These are phyloP conservation scores for Chrysopilus asiliformis DNA, from an alignment of 2,888 invertebrate species.

Conservation along the genomic window DNA sequence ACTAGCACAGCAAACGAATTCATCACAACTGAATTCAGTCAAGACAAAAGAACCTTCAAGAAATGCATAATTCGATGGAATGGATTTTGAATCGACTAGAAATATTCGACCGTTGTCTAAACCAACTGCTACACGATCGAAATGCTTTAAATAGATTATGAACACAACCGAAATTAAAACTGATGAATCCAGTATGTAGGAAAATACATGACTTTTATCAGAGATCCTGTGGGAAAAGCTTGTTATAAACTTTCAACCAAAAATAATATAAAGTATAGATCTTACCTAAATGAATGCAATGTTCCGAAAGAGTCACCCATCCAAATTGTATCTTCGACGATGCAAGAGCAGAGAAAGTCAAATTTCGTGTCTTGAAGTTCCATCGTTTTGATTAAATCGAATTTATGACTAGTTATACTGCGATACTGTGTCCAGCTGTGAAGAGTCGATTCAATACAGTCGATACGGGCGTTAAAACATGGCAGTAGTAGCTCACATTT, in stretches of 20 bases:
- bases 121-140: conserved; percentile 69
- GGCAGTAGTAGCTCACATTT: conserved; percentile 62
- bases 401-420: conserved; percentile 24
- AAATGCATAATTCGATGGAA: conserved; percentile 45
- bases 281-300: conserved; percentile 66
- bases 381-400: too few relatives aligned
- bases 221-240: too few relatives aligned
- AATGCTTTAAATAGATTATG: conserved; percentile 48
- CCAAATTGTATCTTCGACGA: conserved; percentile 70
- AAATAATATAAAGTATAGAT: too few relatives aligned
- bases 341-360: conserved; percentile 42
- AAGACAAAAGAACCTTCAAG: conserved; percentile 65
- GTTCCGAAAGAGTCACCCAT: conserved; percentile 79
- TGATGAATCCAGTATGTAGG: conserved; percentile 54
- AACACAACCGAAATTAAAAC: conserved; percentile 51
- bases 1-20: conserved; percentile 53
- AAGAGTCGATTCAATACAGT: conserved; percentile 43
- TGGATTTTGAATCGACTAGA: conserved; percentile 49
- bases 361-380: conserved; percentile 16
- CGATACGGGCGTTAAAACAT: conserved; percentile 50
- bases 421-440: conserved; percentile 48
- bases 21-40: conserved; percentile 60
- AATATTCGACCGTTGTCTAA: conserved; percentile 66
- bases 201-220: conserved; percentile 34
- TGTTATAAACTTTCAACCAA: neutral